Evolutionary conservation across 2,888 invertebrate species (phyloP).

Genomic region (Formica aserva): DNA sequence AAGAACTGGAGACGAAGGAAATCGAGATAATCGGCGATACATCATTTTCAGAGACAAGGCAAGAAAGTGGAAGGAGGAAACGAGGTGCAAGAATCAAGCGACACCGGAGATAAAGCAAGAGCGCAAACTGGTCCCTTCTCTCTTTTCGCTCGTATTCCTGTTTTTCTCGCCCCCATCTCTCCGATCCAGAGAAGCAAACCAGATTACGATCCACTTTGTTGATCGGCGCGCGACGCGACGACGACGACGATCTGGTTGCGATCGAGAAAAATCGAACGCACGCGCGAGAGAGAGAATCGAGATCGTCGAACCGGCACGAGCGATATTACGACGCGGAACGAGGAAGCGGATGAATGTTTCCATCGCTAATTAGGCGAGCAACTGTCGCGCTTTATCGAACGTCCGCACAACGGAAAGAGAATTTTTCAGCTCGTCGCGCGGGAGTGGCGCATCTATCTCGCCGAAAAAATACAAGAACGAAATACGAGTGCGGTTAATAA

Average conservation of each 20-base stretch:
- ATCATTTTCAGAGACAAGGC: conserved; percentile 38
- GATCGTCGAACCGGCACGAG: conserved; percentile 40
- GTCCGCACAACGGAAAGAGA: conserved; percentile 19
- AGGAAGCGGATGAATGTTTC: conserved; percentile 27
- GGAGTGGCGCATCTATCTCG: conserved; percentile 21
- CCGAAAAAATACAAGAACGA: background rate
- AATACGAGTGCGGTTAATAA: background rate
- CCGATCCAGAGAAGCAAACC: conserved; percentile 61
- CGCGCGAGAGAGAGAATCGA: background rate
- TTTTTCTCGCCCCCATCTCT: conserved; percentile 53
- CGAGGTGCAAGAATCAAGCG: conserved; percentile 19
- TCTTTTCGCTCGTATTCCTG: conserved; percentile 36
- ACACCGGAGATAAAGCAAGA: conserved; percentile 30
- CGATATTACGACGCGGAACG: background rate
- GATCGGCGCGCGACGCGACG: conserved; percentile 40
- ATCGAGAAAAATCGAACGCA: conserved; percentile 60
- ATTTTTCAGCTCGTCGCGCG: conserved; percentile 16
- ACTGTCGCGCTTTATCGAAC: conserved; percentile 34
- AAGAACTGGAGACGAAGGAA: conserved; percentile 48
- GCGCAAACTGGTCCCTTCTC: conserved; percentile 49
- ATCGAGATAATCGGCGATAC: conserved; percentile 50
- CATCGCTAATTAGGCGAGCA: conserved; percentile 51
- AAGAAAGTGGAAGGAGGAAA: conserved; percentile 9
- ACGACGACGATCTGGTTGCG: conserved; percentile 63
- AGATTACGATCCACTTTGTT: conserved; percentile 70